Conservation (phyloP, 2,113 vertebrate genomes). For the Phrynosoma platyrhinos region DNA sequence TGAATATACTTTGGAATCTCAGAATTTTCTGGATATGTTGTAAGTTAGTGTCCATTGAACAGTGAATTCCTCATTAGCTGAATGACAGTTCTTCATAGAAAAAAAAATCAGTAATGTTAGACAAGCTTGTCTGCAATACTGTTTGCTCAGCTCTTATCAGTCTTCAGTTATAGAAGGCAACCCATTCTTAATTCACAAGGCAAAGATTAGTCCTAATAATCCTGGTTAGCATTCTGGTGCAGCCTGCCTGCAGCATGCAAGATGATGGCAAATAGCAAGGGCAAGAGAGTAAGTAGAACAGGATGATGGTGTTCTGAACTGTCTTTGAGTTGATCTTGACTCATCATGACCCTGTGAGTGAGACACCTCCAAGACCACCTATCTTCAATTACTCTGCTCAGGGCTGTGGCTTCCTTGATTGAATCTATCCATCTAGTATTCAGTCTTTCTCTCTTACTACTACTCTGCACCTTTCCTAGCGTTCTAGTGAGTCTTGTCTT, state of each 20-base stretch:
- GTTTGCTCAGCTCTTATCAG: not conserved
- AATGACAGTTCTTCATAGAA: not conserved
- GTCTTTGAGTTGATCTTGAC: no score
- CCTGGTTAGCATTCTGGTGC: not conserved
- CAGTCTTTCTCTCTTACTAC: no score
- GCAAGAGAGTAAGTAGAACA: not conserved
- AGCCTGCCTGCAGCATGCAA: not conserved
- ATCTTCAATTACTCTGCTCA: no score
- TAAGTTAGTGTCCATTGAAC: not conserved
- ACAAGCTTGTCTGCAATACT: not conserved
- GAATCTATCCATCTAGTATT: no score
- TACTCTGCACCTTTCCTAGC: no score
- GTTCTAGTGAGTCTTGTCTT: no score
- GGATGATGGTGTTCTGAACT: no score
- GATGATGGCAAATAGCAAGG: no score
- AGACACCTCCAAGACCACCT: no score
- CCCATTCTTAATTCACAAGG: not conserved
- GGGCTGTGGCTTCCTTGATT: no score
- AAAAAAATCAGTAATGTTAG: not conserved
- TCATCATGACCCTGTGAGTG: no score
- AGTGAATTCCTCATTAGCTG: not conserved
- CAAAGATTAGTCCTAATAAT: not conserved
- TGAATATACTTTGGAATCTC: not conserved
- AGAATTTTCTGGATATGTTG: not conserved
- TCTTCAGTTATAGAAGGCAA: not conserved